Conservation (phyloP, 2,113 vertebrate genomes). For the Telmatochromis bifrenatus region DNA sequence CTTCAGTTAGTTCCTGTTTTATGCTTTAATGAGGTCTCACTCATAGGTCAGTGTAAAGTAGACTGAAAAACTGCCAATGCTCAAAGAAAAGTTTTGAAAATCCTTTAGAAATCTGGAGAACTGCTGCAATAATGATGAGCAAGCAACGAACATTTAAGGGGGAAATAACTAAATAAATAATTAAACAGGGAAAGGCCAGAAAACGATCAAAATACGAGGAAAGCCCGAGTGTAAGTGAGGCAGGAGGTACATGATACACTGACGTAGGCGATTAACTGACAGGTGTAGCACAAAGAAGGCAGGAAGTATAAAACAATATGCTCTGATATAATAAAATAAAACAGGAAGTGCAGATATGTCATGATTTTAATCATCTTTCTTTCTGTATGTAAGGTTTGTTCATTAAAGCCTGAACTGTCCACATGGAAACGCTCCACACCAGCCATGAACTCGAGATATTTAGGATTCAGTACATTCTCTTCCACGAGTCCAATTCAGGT, state of each 20-base stretch:
- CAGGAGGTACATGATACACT: neutral
- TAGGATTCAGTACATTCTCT: neutral
- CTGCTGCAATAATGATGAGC: neutral
- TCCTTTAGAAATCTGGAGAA: neutral
- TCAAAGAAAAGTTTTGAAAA: neutral
- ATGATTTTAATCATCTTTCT: neutral
- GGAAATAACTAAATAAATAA: neutral
- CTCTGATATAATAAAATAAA: neutral
- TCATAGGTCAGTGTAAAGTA: rapidly evolving
- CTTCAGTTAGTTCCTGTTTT: neutral
- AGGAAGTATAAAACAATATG: neutral
- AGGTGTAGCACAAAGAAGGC: neutral
- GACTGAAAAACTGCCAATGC: neutral
- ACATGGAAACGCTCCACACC: neutral
- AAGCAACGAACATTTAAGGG: neutral
- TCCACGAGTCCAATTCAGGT: rapidly evolving
- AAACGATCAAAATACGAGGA: neutral
- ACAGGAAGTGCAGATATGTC: neutral
- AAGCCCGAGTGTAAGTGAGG: neutral
- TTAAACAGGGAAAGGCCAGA: neutral
- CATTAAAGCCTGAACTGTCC: neutral
- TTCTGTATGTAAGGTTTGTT: neutral
- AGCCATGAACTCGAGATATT: neutral
- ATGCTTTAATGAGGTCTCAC: rapidly evolving
- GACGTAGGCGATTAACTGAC: neutral